Evolutionary conservation across 2,797 vertebrate species (phyloP), one percentile per base, ranked within the genome.

Genomic region (Mormyrus proboscirostris): DNA sequence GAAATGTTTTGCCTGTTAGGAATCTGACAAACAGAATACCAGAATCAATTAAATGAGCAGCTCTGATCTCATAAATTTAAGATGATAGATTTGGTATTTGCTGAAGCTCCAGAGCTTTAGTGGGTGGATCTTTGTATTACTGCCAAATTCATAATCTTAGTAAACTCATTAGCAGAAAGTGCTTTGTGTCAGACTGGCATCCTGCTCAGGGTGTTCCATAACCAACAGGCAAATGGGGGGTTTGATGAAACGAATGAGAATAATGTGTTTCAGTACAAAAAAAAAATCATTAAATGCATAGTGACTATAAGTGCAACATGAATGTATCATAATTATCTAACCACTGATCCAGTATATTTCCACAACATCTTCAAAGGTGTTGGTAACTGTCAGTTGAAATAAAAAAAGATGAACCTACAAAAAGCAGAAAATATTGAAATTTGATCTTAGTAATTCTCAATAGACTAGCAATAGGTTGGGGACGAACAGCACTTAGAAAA

Each of bases 401-500:
- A 29, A 49, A 84, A 73, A 73, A 38, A 10, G 8, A 9, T 51
- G 82, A 73, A 73, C 65, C 12, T 73, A 73, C 65, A 16, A 73
- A 73, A 73, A 16, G 29, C 65, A 73, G 65, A 33, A 73, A 73
- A 84, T 22, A 51, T n/a, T 50, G 79, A 22, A 50, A 84, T 50
- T 29, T 84, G 82, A 84, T 84, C 65, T 73, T 73, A 73, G 12
- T 38, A 12, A 38, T 50, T 84, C 82, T 50, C 49, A 84, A 4
- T 84, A 10, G 82, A 49, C 49, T 84, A 50, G 49, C 82, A 50
- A 29, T 50, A 29, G 25, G 51, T 51, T 33, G 29, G 49, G 25
- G 84, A 86, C 5, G 50, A 86, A 86, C 84, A 38, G 50, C 84
- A 53, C 49, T 51, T 94, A 95, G 94, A 55, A 86, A 51, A 86